Conservation (phyloP, 2,797 vertebrate genomes). For the Pteropus rufus region DNA sequence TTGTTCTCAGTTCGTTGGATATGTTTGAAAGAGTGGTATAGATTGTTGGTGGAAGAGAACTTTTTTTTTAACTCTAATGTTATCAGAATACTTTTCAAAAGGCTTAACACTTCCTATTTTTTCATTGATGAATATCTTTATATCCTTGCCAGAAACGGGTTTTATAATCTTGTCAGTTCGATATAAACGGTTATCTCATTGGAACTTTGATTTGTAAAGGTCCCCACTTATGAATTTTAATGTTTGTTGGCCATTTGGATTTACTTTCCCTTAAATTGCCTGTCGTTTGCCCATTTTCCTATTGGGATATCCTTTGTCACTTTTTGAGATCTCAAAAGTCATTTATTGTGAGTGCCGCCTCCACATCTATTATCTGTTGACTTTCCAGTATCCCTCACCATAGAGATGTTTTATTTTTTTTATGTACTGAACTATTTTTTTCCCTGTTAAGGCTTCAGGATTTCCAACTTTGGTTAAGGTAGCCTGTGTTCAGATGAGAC, state of each 20-base stretch:
- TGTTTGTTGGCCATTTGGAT: conserved; percentile 31
- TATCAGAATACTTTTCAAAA: neutral
- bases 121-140: neutral
- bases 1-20: neutral
- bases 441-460: neutral
- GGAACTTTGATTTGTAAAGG: neutral
- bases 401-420: neutral
- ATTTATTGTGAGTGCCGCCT: neutral
- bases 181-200: neutral
- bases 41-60: neutral
- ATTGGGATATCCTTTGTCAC: neutral
- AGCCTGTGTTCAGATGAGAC: neutral
- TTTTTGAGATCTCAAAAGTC: neutral
- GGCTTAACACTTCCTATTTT: neutral
- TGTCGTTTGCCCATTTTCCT: neutral
- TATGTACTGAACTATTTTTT: neutral
- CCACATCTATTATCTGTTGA: neutral
- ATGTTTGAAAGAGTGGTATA: neutral
- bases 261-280: neutral
- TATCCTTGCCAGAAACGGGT: neutral
- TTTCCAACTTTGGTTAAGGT: neutral
- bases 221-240: neutral
- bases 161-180: neutral
- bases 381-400: neutral
- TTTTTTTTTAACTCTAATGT: neutral